Percentiles rank a stretch among this genome's conserved stretches.
These are phyloP conservation scores for Prunella fulvescens DNA, from an alignment of 2,113 vertebrate species.

Conservation along the genomic window DNA sequence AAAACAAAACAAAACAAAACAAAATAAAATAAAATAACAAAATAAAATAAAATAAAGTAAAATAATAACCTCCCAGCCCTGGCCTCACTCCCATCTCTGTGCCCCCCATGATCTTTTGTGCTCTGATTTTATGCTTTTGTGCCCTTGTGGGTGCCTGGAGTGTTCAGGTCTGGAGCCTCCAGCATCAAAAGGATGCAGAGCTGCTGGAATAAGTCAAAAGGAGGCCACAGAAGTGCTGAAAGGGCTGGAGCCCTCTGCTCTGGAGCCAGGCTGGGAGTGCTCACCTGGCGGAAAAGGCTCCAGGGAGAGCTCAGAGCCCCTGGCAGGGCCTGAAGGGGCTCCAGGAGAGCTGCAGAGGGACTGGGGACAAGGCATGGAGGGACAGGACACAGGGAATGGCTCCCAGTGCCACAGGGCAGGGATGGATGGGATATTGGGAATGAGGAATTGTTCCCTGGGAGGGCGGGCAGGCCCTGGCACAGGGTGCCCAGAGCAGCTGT, in stretches of 20 bases:
- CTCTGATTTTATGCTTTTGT: background rate
- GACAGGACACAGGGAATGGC: background rate
- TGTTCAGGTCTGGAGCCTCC: background rate
- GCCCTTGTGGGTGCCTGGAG: background rate
- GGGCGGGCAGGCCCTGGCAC: no score
- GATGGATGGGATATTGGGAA: accelerated
- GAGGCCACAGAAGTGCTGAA: background rate
- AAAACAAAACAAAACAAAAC: no score
- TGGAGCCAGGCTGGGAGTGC: background rate
- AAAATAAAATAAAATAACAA: no score
- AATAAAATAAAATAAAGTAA: no score
- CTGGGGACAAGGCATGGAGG: background rate
- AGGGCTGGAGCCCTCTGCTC: background rate
- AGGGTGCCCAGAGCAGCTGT: background rate
- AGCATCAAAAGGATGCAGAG: background rate
- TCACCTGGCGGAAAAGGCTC: background rate
- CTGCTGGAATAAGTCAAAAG: background rate
- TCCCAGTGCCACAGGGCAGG: background rate
- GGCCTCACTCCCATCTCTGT: background rate
- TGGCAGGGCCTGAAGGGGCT: accelerated
- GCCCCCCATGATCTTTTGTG: no score
- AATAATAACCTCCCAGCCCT: background rate
- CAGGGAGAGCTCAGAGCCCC: background rate
- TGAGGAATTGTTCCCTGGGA: background rate
- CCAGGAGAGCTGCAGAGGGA: background rate